Evolutionary conservation across 1,140 invertebrate species (phyloP), one percentile per base, ranked within the genome.

Genomic region (Globodera ellingtonae): DNA sequence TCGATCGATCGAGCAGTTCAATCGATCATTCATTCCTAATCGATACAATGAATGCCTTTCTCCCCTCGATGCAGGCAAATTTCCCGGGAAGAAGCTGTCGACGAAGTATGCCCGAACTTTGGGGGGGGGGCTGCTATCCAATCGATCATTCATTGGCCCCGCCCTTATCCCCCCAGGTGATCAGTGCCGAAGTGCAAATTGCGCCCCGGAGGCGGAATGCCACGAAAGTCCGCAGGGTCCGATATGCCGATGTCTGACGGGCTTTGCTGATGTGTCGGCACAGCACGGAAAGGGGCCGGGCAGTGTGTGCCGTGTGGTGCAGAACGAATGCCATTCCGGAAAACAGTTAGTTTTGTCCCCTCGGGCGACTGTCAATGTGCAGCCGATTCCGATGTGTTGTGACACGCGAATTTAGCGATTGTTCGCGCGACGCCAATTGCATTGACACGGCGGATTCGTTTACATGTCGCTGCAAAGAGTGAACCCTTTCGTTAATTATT

Each of bases 401-500:
- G 10, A 18, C 24, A 13, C 59, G 59, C 59, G n/a, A 21, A 59
- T 75, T 52, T 59, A 87, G 89, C 71, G 88, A 89, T 77, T 90
- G 89, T 80, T 81, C 87, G 62, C 73, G 80, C 2, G 84, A 90
- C 81, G 89, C 90, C 15, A 69, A 81, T 46, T 91, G 90, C 80
- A 86, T 87, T 73, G 90, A 91, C 77, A 86, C 86, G 13, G 84
- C 84, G 9, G 90, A 90, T 21, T 59, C 83, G 8, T 90, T 84
- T 80, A 85, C 87, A 4, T 91, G 90, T 81, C 75, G 85, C 10
- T 91, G 90, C 79, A 84, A 86, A 18, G 88, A 77, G 75, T 77
- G 15, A 44, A 44, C 35, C 5, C 15, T 69, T 46, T 9, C 46
- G 10, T 35, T 4, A 6, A 44, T 24, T 6, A 35, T 35, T 52